Base-by-base conservation (phyloP, 2,113 vertebrate species). In the Pycnonotus jocosus region DNA sequence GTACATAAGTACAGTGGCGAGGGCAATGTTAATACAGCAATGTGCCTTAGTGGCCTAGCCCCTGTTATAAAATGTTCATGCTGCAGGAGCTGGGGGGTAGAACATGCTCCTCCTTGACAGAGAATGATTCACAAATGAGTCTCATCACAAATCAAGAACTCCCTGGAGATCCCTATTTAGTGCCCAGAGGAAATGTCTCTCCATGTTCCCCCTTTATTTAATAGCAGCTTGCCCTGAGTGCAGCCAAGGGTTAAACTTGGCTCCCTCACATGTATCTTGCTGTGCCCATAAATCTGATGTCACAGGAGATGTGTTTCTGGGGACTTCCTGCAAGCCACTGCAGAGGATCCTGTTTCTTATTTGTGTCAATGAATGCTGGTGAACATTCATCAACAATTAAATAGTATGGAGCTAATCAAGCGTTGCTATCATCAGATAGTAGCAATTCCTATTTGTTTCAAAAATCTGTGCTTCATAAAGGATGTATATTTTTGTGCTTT, bases 401-500 rank as follows among this genome's bases (percentile, higher is more conserved):
- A 88, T 6, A 65, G 44, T 18, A 86, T 62, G 79, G 47, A 90
- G 73, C 69, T 84, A 91, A 95, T 91, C 84, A 89, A 71, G 76
- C 86, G 80, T 82, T 61, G 54, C 86, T n/a, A 50, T 88, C 60
- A 70, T 51, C 81, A 81, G 69, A 82, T 44, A 81, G 48, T 25
- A 92, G 77, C 79, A 93, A 81, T 93, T 93, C 87, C 51, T 86
- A 47, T 81, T 95, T 90, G 81, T 92, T 94, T 89, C 60, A 85
- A 90, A 92, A 88, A 85, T 62, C 56, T 85, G 11, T 88, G 76
- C 35, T 88, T 92, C 93, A 92, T 33, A 73, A 94, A 84, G 71
- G 51, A 81, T 38, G n/a, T 53, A 33, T 79, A 66, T 80, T 81
- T 94, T 93, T 79, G 27, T 71, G 56, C 53, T 95, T 86, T 92